A percentile compares a stretch with the other conserved stretches of the same genome.
phyloP scores from a whole-genome alignment of 2,113 vertebrate species.

The Prionailurus viverrinus region DNA sequence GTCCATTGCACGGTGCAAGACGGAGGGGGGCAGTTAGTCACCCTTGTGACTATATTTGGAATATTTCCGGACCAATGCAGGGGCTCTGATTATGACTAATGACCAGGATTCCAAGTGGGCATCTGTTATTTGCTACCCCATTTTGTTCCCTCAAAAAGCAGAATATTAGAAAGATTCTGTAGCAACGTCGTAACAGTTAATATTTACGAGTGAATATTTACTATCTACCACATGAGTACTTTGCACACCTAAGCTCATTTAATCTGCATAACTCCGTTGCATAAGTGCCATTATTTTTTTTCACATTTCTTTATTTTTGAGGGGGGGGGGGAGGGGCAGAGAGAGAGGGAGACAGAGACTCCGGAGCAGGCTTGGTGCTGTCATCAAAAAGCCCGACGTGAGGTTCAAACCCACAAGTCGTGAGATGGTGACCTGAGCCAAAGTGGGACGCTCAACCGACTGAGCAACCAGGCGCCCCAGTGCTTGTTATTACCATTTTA shows the following conservation, averaged over 20 bases:
- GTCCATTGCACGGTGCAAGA: background rate
- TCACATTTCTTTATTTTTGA: too few species aligned
- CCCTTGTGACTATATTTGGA: background rate
- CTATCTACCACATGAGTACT: background rate
- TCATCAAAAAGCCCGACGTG: too few species aligned
- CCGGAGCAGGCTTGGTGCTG: too few species aligned
- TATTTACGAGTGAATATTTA: background rate
- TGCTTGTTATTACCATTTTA: background rate
- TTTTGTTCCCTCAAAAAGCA: background rate
- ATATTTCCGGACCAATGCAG: background rate
- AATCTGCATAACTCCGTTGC: background rate
- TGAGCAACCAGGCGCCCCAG: too few species aligned
- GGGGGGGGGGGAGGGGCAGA: too few species aligned
- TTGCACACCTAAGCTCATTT: background rate
- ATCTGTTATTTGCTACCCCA: background rate
- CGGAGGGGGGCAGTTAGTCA: too few species aligned
- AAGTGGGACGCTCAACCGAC: too few species aligned
- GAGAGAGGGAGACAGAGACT: too few species aligned
- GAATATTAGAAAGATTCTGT: background rate
- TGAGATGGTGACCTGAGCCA: too few species aligned
- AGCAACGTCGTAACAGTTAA: background rate
- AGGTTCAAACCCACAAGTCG: too few species aligned
- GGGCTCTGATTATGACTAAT: background rate
- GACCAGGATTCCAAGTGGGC: background rate
- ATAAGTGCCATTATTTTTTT: background rate